Base-by-base conservation (phyloP, 2,113 vertebrate species). In the Microcebus griseorufus region DNA sequence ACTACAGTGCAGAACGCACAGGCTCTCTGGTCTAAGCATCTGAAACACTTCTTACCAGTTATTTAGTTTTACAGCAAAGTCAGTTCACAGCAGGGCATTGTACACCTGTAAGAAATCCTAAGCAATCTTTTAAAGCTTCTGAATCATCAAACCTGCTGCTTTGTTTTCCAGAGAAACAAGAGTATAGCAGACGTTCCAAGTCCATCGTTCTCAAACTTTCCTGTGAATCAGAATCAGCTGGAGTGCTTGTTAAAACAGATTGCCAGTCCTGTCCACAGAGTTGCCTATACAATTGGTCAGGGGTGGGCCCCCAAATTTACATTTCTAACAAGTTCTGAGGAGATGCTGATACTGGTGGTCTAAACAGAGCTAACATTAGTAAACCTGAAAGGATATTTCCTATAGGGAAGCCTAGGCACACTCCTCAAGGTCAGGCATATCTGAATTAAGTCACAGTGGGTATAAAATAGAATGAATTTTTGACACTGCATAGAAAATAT, bases 111-210 rank as follows among this genome's bases (percentile, higher is more conserved):
- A 67, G 65, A 53, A 84, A 94, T 48, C 12, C 76, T 95, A 90
- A 92, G 45, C 3, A 75, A 82, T 72, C 32, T 94, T 37, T 94
- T 29, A 64, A 88, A 86, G 60, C 39, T 48, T 84, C 39, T 62
- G 55, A 91, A 89, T 81, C 55, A 64, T 60, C 17, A 72, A 67
- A 69, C 25, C 6, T 75, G 27, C 32, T 90, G 25, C 83, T 94
- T 76, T 90, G n/a, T 94, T 90, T 93, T 70, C 75, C 60, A 86
- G 69, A 82, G 62, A 95, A 93, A 96, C 37, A 29, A 51, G 23
- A 78, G 17, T 75, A 60, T 64, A 76, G 29, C 62, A 25, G 17
- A 84, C 6, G 39, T 2, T 76, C 17, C 39, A 81, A 76, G 37
- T 88, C 37, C 55, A 4, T 75, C 42, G 3, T 94, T 92, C 80